These are phyloP conservation scores for Xiphorhynchus elegans DNA, from an alignment of 2,113 vertebrate species.

Conservation along the genomic window DNA sequence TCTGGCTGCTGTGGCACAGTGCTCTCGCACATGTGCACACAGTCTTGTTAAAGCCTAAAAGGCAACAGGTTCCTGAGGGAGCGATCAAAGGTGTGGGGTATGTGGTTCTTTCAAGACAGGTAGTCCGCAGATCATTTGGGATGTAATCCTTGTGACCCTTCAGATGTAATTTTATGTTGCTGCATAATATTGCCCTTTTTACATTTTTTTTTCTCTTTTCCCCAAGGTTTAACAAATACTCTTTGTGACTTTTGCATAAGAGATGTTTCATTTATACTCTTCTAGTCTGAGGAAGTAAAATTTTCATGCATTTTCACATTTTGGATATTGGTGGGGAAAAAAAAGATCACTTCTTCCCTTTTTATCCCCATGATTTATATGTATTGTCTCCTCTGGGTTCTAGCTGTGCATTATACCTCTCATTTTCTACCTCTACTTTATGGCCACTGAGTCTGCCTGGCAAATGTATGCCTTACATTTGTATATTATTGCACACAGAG, in stretches of 20 bases:
- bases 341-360: background rate
- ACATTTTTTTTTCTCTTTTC: background rate
- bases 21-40: rapidly evolving
- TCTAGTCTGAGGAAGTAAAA: background rate
- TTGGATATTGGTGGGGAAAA: background rate
- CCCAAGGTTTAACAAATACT: background rate
- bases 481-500: background rate
- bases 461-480: background rate
- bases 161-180: background rate
- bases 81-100: background rate
- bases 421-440: constrained; percentile 36
- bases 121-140: background rate
- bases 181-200: background rate
- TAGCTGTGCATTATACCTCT: background rate
- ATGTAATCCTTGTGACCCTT: background rate
- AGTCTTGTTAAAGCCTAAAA: background rate
- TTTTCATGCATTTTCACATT: background rate
- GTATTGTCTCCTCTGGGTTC: background rate
- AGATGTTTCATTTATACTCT: background rate
- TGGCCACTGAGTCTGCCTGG: background rate
- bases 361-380: background rate
- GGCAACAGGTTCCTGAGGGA: background rate
- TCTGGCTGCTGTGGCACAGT: background rate
- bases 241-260: background rate
- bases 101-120: background rate